Evolutionary conservation across 2,797 vertebrate genomes (phyloP), one percentile per base, ranked within the genome.

Genomic region (Gymnodraco acuticeps): DNA sequence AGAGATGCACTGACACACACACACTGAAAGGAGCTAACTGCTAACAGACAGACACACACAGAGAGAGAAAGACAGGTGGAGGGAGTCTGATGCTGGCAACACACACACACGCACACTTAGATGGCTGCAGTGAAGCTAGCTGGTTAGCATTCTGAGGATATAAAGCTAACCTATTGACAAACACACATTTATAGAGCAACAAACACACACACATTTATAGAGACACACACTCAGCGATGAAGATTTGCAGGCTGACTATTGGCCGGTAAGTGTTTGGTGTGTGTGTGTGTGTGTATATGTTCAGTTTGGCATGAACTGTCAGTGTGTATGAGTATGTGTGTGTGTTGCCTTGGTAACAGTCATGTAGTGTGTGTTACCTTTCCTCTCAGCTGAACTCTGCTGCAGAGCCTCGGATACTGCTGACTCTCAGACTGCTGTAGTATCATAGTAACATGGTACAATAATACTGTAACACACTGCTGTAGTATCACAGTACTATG

Each of bases 181-280:
- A 42, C 55, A 27, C 51, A 23, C 51, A 23, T 12, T 31, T 15
- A 63, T 67, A 75, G 67, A 71, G 33, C 23, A 27, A 27, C 23
- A 27, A 3, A 42, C 38, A 41, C 33, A 12, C 50, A 27, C 51
- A 23, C 51, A 23, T 19, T 10, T 8, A 73, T 19, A 74, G 33
- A 70, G 41, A 71, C 50, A 15, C 51, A 23, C 51, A 23, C 23
- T 31, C 27, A 83, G 63, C 38, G 13, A 88, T 87, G 88, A 72
- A 55, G 72, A 31, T 50, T 77, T 51, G 10, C 3, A 69, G 63
- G 61, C 65, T 83, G 75, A 69, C 76, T 61, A 77, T 76, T 87
- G 88, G 80, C 75, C 19, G 85, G 90, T 92, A 77, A 92, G 90
- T 88, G 62, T 71, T 75, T 46, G 45, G 41, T 15, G 51, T 71